A percentile compares a stretch with the other conserved stretches of the same genome.
Evolutionary conservation across 1,140 invertebrate species (phyloP).

Genomic region (Parasteatoda tepidariorum): DNA sequence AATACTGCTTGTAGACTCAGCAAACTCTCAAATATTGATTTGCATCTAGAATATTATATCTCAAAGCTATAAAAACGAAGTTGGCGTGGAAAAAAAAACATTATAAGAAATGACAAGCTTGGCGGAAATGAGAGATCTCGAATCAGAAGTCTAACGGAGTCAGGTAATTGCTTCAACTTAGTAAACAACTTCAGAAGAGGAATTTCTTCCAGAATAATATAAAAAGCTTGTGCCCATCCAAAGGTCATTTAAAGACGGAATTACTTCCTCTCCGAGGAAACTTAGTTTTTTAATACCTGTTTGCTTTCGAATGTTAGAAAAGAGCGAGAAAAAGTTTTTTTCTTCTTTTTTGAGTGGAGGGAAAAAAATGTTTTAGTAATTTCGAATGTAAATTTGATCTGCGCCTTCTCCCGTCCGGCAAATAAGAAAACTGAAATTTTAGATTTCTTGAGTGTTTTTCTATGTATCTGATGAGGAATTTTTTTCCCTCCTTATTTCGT

Average conservation of each 20-base stretch:
- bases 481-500: not conserved
- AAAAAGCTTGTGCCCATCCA: slow-evolving; percentile 29
- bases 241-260: slow-evolving; percentile 53
- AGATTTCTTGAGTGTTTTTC: not conserved
- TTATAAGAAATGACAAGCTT: not conserved
- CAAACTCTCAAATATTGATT: slow-evolving; percentile 35
- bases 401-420: slow-evolving; percentile 2
- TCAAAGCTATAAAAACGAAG: not conserved
- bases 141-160: not conserved
- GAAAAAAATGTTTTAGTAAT: slow-evolving; percentile 34
- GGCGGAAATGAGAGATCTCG: slow-evolving; percentile 41
- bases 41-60: slow-evolving; percentile 33
- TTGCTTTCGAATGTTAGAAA: not conserved
- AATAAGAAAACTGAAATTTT: slow-evolving; percentile 33
- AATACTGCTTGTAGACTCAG: too few species aligned
- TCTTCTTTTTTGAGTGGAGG: not conserved
- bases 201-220: slow-evolving; percentile 39
- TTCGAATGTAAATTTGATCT: slow-evolving; percentile 38
- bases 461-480: not conserved
- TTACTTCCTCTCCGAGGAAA: slow-evolving; percentile 40
- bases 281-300: slow-evolving; percentile 44
- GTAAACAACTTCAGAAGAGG: slow-evolving; percentile 46
- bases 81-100: slow-evolving; percentile 8
- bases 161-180: slow-evolving; percentile 55
- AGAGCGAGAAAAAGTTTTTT: not conserved